phyloP scores from a whole-genome alignment of 2,888 invertebrate species.

The Cataglyphis livida region DNA sequence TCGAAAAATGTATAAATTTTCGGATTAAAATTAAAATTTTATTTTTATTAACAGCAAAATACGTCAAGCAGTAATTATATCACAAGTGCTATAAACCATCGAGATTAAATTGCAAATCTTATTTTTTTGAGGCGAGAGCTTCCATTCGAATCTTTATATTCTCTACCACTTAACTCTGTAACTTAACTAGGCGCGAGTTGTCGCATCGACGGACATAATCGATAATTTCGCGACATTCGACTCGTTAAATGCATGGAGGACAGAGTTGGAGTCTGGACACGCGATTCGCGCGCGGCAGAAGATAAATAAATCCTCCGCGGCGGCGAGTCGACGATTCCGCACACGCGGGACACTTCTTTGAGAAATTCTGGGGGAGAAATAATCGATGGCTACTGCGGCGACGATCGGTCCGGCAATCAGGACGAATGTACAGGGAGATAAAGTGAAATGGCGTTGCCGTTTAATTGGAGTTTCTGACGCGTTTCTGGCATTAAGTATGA shows the following conservation, averaged over 20 bases:
- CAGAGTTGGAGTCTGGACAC: constrained; percentile 45
- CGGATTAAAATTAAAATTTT: neutral
- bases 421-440: constrained; percentile 74
- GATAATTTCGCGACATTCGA: neutral
- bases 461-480: constrained; percentile 83
- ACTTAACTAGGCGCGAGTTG: neutral
- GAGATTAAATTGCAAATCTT: neutral
- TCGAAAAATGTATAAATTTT: neutral
- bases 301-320: constrained; percentile 37
- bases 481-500: constrained; percentile 84
- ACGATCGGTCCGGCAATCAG: constrained; percentile 72
- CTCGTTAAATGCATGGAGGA: constrained; percentile 17
- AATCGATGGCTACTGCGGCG: constrained; percentile 67
- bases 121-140: neutral
- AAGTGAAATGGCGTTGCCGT: constrained; percentile 81
- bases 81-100: neutral
- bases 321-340: constrained; percentile 34
- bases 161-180: neutral
- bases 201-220: neutral
- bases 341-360: constrained; percentile 29
- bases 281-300: constrained; percentile 58
- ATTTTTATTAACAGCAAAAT: neutral
- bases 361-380: constrained; percentile 67
- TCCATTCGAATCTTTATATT: constrained; percentile 16
- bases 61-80: neutral